Evolutionary conservation across 53 echinoderm and acorn worm genomes (phyloP).

Genomic region (Patiria pectinifera): DNA sequence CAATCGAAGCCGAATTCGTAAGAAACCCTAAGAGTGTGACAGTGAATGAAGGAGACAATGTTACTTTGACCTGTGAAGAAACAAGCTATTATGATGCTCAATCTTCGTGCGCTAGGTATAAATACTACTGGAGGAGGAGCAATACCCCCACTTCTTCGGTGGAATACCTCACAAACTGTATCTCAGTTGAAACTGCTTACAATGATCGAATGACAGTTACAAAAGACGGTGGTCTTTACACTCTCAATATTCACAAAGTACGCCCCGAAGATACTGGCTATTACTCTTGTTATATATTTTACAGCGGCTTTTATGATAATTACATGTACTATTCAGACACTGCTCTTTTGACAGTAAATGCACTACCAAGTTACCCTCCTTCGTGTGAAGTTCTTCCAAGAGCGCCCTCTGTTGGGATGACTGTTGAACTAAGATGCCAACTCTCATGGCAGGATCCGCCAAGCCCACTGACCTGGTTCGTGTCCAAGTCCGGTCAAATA

Average conservation of each 20-base stretch:
- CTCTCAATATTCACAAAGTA: background rate
- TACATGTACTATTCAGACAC: background rate
- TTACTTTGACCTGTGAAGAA: constrained; percentile 21
- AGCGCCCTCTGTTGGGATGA: background rate
- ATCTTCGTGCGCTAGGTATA: background rate
- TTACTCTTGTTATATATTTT: constrained; percentile 16
- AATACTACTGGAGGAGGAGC: background rate
- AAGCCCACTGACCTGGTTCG: constrained; percentile 28
- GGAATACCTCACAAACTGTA: background rate
- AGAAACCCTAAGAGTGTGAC: constrained; percentile 11
- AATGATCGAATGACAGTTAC: constrained; percentile 2
- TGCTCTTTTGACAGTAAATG: background rate
- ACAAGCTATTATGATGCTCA: background rate
- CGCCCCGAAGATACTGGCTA: constrained; percentile 1
- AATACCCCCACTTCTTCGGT: too few relatives aligned
- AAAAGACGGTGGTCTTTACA: background rate
- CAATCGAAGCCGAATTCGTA: background rate
- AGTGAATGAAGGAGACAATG: constrained; percentile 26
- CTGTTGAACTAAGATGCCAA: constrained; percentile 20
- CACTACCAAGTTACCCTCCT: background rate
- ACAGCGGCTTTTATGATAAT: background rate
- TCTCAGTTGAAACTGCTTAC: background rate
- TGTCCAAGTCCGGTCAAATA: background rate
- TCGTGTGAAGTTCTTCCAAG: constrained; percentile 7
- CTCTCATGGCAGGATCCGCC: background rate